Base-by-base conservation (phyloP, 1,140 invertebrate species). In the Eueides isabella region DNA sequence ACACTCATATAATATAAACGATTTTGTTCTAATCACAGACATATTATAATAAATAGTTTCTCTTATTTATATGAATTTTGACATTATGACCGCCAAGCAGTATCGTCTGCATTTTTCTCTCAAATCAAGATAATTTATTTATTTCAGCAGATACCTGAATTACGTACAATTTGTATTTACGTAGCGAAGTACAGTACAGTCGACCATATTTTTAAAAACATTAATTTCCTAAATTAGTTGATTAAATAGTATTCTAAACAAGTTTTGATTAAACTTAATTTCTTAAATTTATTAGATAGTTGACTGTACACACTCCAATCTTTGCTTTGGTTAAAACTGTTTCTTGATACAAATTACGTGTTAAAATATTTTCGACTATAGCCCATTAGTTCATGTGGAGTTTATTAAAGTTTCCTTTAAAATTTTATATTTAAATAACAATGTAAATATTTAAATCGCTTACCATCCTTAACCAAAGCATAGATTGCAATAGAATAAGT, bases 101-200 rank as follows among this genome's bases (percentile, higher is more conserved):
- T 55, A 26, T 55, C 48, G 63, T 62, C 61, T 77, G 68, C 65
- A 29, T 75, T 75, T 77, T 76, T 72, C 73, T 48, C 16, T n/a
- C 48, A 77, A 82, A 80, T 81, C 81, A 85, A 84, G 85, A 79
- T 79, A 77, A 19, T 82, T 82, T 75, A 82, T 82, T 81, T 67
- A 84, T 26, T 19, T 84, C 85, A 79, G 81, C 77, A 83, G 74
- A 80, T 86, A 88, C 86, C 88, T 90, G 86, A 88, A 81, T 72
- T 64, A 83, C 82, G 85, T 90, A 89, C 88, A 90, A 89, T 73
- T 76, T 71, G 83, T 82, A 41, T 77, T 67, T 67, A 68, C 74
- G 28, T 44, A 16, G 38, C 30, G 26, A 2, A 3, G 48, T 9
- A 19, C 67, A 63, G 75, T 67, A 74, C 75, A 74, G 78, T 72